phyloP scores from a whole-genome alignment of 2,113 vertebrate genomes.

The Lophochroa leadbeateri region DNA sequence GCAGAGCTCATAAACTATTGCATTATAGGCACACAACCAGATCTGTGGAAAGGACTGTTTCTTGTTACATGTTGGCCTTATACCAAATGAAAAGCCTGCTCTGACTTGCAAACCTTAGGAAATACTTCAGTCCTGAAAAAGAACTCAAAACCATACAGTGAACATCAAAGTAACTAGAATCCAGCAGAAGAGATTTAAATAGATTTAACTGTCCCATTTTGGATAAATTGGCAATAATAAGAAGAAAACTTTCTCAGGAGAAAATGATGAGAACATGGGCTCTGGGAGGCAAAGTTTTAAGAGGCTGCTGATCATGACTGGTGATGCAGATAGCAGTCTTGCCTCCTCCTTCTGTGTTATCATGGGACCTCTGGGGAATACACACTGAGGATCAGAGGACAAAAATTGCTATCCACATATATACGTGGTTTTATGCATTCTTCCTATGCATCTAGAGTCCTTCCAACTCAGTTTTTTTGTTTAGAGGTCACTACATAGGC shows the following conservation, averaged over 20 bases:
- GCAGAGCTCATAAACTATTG: background rate
- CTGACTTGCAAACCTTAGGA: background rate
- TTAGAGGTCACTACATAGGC: background rate
- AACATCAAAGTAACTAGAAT: background rate
- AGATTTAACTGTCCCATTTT: background rate
- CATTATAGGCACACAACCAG: background rate
- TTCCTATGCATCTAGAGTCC: background rate
- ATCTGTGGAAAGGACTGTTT: background rate
- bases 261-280: background rate
- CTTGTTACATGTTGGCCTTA: background rate
- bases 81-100: background rate
- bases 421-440: background rate
- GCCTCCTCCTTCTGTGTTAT: background rate
- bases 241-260: background rate
- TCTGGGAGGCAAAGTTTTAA: background rate
- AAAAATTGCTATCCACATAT: background rate
- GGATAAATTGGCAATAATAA: background rate
- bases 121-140: background rate
- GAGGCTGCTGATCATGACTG: background rate
- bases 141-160: background rate
- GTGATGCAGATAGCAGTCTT: background rate
- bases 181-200: background rate
- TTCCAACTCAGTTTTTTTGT: background rate
- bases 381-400: background rate
- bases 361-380: background rate